Conservation (phyloP, 92 coral and sea anemone genomes). For the Epizoanthus illoricatus region DNA sequence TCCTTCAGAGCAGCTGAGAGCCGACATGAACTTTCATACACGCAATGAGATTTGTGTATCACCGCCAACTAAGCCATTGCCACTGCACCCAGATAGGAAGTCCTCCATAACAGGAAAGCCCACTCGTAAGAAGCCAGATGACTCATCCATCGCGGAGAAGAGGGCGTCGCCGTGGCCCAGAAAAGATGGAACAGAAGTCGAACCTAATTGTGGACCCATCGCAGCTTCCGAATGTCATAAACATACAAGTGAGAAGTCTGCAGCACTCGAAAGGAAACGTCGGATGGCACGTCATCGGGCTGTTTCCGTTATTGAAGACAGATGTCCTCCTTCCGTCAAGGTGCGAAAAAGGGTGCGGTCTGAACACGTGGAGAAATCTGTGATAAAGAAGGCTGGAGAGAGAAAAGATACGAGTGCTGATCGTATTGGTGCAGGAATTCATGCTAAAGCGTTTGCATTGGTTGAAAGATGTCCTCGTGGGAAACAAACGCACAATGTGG, state of each 20-base stretch:
- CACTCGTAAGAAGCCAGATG: background rate
- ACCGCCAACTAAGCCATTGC: background rate
- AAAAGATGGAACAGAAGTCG: background rate
- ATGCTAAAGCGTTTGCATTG: conserved; percentile 11
- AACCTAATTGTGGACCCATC: background rate
- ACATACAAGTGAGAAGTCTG: background rate
- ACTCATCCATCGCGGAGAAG: background rate
- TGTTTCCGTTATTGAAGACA: conserved; percentile 33
- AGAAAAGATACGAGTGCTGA: background rate
- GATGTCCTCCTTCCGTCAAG: background rate
- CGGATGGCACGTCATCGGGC: conserved; percentile 14
- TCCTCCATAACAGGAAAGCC: background rate
- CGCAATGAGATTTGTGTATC: background rate
- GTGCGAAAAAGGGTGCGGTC: conserved; percentile 26
- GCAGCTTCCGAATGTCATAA: conserved; percentile 8
- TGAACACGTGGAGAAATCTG: conserved; percentile 24
- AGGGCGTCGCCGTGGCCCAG: background rate
- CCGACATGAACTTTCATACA: background rate
- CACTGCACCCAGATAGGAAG: background rate
- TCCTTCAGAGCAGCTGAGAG: background rate
- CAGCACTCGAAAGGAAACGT: too few relatives aligned
- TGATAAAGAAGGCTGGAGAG: background rate
- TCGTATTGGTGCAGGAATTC: background rate
- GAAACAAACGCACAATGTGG: background rate
- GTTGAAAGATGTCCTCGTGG: conserved; percentile 6